phyloP scores from a whole-genome alignment of 35 echinoderm and acorn worm species.

The Anneissia japonica region DNA sequence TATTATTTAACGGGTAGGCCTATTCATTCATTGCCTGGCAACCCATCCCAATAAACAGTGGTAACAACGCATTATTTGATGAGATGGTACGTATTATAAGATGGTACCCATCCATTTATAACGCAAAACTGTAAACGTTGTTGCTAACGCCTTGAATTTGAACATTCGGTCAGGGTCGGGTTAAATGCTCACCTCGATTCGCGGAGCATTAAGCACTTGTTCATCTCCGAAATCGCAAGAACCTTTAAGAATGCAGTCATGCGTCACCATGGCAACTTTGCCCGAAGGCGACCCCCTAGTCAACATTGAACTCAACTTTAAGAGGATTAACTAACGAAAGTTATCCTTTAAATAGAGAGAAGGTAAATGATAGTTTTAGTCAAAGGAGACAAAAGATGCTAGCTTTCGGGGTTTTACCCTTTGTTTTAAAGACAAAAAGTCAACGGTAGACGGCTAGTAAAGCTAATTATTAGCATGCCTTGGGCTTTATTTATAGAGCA shows the following conservation, averaged over 20 bases:
- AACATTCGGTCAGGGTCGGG: background rate
- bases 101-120: too few species aligned
- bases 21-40: too few species aligned
- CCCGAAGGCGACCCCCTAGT: background rate
- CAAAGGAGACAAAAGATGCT: background rate
- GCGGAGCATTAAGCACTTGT: too few species aligned
- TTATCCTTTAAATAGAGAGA: background rate
- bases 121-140: too few species aligned
- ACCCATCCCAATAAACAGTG: too few species aligned
- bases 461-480: background rate
- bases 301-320: background rate
- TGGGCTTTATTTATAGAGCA: background rate
- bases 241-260: background rate
- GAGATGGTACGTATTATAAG: too few species aligned
- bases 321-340: background rate
- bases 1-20: too few species aligned
- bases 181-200: background rate
- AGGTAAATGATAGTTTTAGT: too few species aligned
- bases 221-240: too few species aligned
- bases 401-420: background rate
- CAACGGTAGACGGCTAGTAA: background rate
- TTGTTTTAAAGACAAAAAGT: background rate
- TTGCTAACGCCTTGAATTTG: too few species aligned
- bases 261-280: background rate
- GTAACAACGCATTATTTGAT: too few species aligned